These are phyloP conservation scores for Pseudochirops corinnae DNA, from an alignment of 2,797 vertebrate genomes.

Conservation along the genomic window DNA sequence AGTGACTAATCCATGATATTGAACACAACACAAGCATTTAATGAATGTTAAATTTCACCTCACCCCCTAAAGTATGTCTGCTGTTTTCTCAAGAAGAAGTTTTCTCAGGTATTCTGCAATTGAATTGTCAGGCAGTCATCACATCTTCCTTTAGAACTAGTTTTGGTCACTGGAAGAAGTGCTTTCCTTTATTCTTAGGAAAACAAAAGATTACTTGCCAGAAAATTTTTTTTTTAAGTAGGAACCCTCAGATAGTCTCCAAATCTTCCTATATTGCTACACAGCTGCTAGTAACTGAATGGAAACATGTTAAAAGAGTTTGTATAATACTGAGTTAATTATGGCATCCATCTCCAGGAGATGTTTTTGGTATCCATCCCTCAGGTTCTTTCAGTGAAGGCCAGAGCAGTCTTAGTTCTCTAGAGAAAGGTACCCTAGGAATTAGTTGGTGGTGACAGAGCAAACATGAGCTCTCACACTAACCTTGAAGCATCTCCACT, in stretches of 20 bases:
- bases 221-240: not conserved
- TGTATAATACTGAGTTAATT: not conserved
- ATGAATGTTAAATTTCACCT: not conserved
- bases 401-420: constrained; percentile 27
- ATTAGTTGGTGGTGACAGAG: constrained; percentile 31
- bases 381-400: constrained; percentile 14
- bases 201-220: not conserved
- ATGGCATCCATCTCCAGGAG: not conserved
- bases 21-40: not conserved
- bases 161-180: constrained; percentile 2
- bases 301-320: not conserved
- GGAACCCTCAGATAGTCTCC: not conserved
- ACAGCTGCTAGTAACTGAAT: not conserved
- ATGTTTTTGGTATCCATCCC: constrained; percentile 25
- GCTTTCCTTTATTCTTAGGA: not conserved
- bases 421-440: constrained; percentile 28
- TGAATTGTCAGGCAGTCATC: not conserved
- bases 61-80: not conserved
- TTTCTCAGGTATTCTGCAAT: not conserved
- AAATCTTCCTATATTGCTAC: not conserved
- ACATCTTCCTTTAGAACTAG: constrained; percentile 37
- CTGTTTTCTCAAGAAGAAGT: not conserved
- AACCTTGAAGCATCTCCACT: constrained; percentile 29
- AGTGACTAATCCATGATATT: not conserved
- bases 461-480: constrained; percentile 2